Evolutionary conservation across 2,113 vertebrate species (phyloP).

Genomic region (Solea solea): DNA sequence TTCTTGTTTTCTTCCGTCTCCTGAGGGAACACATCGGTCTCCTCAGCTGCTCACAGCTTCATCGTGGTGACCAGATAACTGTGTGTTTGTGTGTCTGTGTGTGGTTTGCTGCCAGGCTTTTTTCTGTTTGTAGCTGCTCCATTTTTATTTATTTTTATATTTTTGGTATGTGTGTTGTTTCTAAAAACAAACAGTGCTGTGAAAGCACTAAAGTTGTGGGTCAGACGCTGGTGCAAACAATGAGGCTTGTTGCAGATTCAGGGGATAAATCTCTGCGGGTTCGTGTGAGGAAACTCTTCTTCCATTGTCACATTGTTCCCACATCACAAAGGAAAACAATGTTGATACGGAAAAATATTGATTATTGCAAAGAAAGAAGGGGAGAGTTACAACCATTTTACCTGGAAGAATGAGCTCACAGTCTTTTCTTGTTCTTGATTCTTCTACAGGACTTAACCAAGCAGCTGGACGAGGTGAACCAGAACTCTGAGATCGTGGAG

Average conservation of each 20-base stretch:
- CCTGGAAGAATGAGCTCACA: background rate
- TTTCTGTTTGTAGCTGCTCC: too few species aligned
- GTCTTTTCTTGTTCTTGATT: background rate
- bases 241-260: background rate
- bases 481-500: conserved; percentile 91
- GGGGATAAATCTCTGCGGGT: background rate
- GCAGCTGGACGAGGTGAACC: conserved; percentile 95
- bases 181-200: background rate
- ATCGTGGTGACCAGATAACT: too few species aligned
- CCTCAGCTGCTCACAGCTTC: background rate
- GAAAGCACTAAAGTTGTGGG: background rate
- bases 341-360: background rate
- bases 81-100: too few species aligned
- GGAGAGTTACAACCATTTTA: too few species aligned
- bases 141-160: too few species aligned
- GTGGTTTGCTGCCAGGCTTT: background rate
- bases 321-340: too few species aligned
- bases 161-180: background rate
- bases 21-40: background rate
- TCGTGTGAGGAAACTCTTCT: too few species aligned
- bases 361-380: too few species aligned
- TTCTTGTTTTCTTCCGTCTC: too few species aligned
- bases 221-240: background rate
- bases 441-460: conserved; percentile 89
- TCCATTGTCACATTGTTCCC: background rate